Evolutionary conservation across 2,888 invertebrate species (phyloP).

Genomic region (Acanthococcus lagerstroemiae): DNA sequence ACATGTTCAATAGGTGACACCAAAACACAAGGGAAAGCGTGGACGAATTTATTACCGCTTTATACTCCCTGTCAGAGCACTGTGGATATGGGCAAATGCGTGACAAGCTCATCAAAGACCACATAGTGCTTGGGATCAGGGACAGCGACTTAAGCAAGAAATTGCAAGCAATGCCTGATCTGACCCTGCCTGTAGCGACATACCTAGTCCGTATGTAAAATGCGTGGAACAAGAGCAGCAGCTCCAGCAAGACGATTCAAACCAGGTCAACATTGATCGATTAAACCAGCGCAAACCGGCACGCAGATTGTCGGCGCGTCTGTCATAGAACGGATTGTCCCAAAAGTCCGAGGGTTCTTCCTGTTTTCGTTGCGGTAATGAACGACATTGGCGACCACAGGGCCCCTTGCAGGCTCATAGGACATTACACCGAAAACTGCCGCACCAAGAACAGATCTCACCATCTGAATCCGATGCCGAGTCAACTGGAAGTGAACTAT

Average conservation of each 20-base stretch:
- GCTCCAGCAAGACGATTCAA: background rate
- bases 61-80: background rate
- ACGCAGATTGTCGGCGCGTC: too few species aligned
- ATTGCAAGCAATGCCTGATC: background rate
- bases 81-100: background rate
- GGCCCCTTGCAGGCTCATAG: background rate
- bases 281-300: too few species aligned
- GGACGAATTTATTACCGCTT: background rate
- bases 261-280: background rate
- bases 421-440: background rate
- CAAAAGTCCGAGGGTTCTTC: background rate
- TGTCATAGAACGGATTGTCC: too few species aligned
- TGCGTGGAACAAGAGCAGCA: background rate
- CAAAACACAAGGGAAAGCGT: background rate
- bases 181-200: background rate
- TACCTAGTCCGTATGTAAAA: background rate
- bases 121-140: background rate
- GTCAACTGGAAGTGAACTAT: too few species aligned
- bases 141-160: background rate
- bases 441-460: background rate
- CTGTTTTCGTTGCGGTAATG: background rate
- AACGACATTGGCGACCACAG: too few species aligned
- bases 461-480: background rate
- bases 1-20: background rate
- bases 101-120: background rate